Percentiles rank a stretch among this genome's conserved stretches.
phyloP scores from a whole-genome alignment of 92 coral and sea anemone species.

The Zoanthus sociatus region DNA sequence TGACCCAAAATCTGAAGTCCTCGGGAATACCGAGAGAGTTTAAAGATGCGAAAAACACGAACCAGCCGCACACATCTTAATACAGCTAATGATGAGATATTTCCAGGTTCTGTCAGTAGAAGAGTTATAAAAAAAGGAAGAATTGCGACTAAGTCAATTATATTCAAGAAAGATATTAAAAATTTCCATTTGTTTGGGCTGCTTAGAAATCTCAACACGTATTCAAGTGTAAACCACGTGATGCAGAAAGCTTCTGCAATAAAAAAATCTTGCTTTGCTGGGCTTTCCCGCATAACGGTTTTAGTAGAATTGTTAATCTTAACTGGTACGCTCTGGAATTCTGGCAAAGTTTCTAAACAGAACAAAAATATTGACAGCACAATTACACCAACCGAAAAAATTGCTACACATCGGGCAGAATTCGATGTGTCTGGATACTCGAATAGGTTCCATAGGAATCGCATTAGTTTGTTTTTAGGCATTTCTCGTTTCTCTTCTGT shows the following conservation, averaged over 20 bases:
- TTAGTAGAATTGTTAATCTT: constrained; percentile 46
- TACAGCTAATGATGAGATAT: constrained; percentile 91
- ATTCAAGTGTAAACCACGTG: constrained; percentile 94
- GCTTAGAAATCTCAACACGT: constrained; percentile 77
- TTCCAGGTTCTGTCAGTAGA: constrained; percentile 80
- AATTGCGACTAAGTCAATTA: constrained; percentile 92
- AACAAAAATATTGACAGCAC: constrained; percentile 90
- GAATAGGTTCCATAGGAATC: constrained; percentile 87
- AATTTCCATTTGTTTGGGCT: constrained; percentile 95
- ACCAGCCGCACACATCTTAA: constrained; percentile 91
- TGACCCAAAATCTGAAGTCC: constrained; percentile 97
- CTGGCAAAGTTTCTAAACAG: constrained; percentile 96
- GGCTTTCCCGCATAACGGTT: constrained; percentile 11
- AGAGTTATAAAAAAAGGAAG: constrained; percentile 90
- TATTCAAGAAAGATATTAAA: constrained; percentile 83
- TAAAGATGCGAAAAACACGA: constrained; percentile 94
- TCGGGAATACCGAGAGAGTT: constrained; percentile 96
- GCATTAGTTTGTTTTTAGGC: constrained; percentile 84
- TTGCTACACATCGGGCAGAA: constrained; percentile 84
- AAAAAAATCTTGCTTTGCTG: constrained; percentile 70
- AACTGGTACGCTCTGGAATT: constrained; percentile 68
- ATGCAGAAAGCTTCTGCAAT: constrained; percentile 89
- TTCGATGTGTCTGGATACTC: constrained; percentile 96
- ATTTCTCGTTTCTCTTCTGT: constrained; percentile 74
- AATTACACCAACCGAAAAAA: constrained; percentile 82